phyloP scores from a whole-genome alignment of 2,888 invertebrate species.

The Orthosia gothica region DNA sequence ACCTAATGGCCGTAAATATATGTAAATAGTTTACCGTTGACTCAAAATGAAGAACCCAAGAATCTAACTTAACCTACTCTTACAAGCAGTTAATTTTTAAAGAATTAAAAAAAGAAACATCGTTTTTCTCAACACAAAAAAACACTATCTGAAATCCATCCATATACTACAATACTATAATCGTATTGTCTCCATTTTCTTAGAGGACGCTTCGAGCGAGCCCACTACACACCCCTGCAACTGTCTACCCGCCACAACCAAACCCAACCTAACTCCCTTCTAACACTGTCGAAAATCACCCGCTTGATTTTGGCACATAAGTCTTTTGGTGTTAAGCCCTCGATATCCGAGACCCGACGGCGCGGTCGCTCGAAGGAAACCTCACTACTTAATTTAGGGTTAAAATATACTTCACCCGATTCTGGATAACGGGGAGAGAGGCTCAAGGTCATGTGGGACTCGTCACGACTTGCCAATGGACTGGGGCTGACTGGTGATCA shows the following conservation, averaged over 20 bases:
- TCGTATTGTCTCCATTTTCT: constrained; percentile 89
- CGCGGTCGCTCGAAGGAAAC: constrained; percentile 82
- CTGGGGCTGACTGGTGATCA: constrained; percentile 16
- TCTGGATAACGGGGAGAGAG: constrained; percentile 65
- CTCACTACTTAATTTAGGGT: constrained; percentile 85
- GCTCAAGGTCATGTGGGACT: constrained; percentile 82
- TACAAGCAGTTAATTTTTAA: too few relatives aligned
- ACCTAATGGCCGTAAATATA: too few relatives aligned
- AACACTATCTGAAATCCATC: constrained; percentile 6
- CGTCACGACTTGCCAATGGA: constrained; percentile 66
- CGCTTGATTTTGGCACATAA: constrained; percentile 38
- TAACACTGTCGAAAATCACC: constrained; percentile 49
- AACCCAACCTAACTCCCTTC: constrained; percentile 52
- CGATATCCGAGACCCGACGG: constrained; percentile 81
- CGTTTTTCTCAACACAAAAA: neutral
- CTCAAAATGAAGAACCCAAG: too few relatives aligned
- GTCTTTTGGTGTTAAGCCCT: constrained; percentile 59
- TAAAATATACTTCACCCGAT: constrained; percentile 83
- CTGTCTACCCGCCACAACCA: neutral
- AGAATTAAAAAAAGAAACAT: neutral
- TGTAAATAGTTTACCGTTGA: too few relatives aligned
- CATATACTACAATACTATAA: constrained; percentile 83
- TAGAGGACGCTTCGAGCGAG: constrained; percentile 86
- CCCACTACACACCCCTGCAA: constrained; percentile 84
- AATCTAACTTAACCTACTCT: too few relatives aligned